Conservation (phyloP, 2,888 invertebrate species). For the Actias luna region DNA sequence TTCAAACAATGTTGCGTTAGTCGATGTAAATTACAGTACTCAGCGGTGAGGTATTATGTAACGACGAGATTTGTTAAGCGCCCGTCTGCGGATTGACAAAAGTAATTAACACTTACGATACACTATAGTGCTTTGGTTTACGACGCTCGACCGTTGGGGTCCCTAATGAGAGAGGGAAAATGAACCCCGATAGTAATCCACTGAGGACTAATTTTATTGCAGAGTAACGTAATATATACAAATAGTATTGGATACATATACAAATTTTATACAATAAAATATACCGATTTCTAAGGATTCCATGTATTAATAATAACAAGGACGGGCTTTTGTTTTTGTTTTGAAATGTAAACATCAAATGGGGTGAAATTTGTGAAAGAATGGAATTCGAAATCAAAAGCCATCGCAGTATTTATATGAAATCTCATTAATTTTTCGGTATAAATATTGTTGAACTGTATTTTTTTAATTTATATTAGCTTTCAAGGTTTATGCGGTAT, state of each 20-base stretch:
- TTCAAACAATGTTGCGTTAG: constrained; percentile 73
- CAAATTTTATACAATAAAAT: constrained; percentile 17
- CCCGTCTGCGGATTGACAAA: constrained; percentile 71
- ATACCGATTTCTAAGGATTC: constrained; percentile 18
- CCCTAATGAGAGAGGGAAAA: constrained; percentile 61
- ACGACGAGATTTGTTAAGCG: constrained; percentile 71
- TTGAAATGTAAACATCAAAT: constrained; percentile 64
- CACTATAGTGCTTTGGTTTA: constrained; percentile 67
- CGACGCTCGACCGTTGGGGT: constrained; percentile 56
- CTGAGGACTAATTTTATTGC: constrained; percentile 46
- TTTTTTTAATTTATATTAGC: constrained; percentile 67
- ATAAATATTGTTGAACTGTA: constrained; percentile 72
- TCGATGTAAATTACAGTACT: constrained; percentile 69
- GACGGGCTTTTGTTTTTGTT: constrained; percentile 51
- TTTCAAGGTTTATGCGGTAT: constrained; percentile 27
- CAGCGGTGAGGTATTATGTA: constrained; percentile 62
- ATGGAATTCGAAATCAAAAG: constrained; percentile 70
- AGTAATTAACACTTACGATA: constrained; percentile 79
- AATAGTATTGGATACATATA: constrained; percentile 11
- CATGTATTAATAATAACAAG: constrained; percentile 25
- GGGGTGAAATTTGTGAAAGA: constrained; percentile 65
- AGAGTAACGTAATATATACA: constrained; percentile 28
- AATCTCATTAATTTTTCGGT: constrained; percentile 78
- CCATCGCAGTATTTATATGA: constrained; percentile 76
- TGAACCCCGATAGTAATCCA: constrained; percentile 57